Base-by-base conservation (phyloP, 2,888 invertebrate genomes). In the Nymphalis urticae region DNA sequence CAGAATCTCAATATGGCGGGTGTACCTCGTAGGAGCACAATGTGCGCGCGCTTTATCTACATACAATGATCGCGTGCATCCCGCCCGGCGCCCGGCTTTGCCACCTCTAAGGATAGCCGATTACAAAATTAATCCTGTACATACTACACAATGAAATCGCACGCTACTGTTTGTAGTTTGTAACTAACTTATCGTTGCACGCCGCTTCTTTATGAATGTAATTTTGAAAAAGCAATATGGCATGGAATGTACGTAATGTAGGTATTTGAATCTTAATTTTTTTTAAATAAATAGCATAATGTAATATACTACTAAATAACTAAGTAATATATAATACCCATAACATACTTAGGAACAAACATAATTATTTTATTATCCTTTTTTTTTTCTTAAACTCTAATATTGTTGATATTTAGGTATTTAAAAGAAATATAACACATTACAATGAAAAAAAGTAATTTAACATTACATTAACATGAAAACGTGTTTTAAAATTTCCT, bases 31-130 rank as follows among this genome's bases (percentile, higher is more conserved):
- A 42, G 54, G 42, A 58, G 10, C 36, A 10, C 58, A 58, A 58
- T 58, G n/a, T 21, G 76, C 75, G 75, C 74, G 75, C 74, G 76
- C 75, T 80, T 72, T 77, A 82, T 83, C 80, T 80, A 75, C 82
- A 84, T 82, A 83, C 81, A 84, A 84, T 82, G 79, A 75, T 78
- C 75, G 75, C 77, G 70, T 58, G 58, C 58, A 58, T 42, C 19
- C 36, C 58, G 58, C 58, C 58, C 58, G 58, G 58, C 58, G 58
- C 58, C 58, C 42, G 19, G 19, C 42, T 19, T 36, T 42, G 21
- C 42, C 58, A 42, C 58, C 58, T 58, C 58, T 58, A 58, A 42
- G 58, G 58, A 58, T 58, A 58, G 27, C 58, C 58, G 58, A 58
- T 58, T 58, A 58, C 62, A 64, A 68, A 68, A 70, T 68, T 70